A percentile compares a stretch with the other conserved stretches of the same genome.
Conservation (phyloP, 2,797 vertebrate species). For the Micropoecilia bifurca region DNA sequence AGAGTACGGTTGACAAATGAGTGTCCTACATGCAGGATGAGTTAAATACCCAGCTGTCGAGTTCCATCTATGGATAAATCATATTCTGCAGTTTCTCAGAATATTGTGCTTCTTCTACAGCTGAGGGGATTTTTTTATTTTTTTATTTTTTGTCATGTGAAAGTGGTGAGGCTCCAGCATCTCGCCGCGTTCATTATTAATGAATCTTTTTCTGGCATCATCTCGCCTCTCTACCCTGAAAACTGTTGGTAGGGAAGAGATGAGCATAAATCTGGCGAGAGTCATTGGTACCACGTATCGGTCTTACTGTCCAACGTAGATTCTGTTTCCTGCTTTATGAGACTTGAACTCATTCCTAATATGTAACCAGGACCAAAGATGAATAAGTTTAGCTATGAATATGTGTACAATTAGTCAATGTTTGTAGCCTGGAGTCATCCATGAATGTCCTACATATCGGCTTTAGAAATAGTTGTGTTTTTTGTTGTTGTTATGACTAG, state of each 20-base stretch:
- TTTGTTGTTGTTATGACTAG: slow-evolving; percentile 2
- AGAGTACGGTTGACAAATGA: slow-evolving; percentile 22
- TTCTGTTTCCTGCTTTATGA: slow-evolving; percentile 10
- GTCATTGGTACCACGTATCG: slow-evolving; percentile 41
- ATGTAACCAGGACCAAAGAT: slow-evolving; percentile 24
- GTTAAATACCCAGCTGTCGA: slow-evolving; percentile 21
- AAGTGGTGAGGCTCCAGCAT: slow-evolving; percentile 75
- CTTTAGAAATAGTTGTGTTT: background rate
- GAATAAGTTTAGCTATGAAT: background rate
- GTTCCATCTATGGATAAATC: slow-evolving; percentile 22
- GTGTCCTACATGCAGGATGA: slow-evolving; percentile 29
- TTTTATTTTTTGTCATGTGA: slow-evolving; percentile 51
- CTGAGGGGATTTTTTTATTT: slow-evolving; percentile 3
- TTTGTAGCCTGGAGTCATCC: slow-evolving; percentile 1
- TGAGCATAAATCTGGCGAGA: slow-evolving; percentile 48
- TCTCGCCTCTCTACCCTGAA: slow-evolving; percentile 57
- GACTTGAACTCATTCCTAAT: slow-evolving; percentile 7
- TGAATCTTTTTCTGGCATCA: slow-evolving; percentile 77
- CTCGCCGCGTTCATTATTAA: slow-evolving; percentile 83
- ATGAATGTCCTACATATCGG: background rate
- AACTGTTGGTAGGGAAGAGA: slow-evolving; percentile 55
- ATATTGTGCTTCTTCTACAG: slow-evolving; percentile 48
- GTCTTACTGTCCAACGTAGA: background rate
- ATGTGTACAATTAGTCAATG: background rate
- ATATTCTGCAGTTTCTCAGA: slow-evolving; percentile 41